Conservation (phyloP, 2,797 vertebrate species). For the Cephalopachus bancanus region DNA sequence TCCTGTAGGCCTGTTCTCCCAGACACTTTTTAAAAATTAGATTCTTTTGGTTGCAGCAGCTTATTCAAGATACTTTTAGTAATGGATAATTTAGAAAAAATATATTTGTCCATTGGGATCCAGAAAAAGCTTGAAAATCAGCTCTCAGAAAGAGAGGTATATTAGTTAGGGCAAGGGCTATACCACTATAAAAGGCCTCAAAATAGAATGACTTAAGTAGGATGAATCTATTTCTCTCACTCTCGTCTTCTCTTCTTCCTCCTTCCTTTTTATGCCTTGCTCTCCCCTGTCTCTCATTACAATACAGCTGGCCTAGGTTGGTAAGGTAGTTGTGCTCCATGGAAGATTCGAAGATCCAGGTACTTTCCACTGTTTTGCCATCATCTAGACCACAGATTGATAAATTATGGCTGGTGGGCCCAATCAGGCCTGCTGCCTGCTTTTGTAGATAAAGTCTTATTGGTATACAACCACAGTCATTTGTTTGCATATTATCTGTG, state of each 20-base stretch:
- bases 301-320: neutral
- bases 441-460: constrained; percentile 59
- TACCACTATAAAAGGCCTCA: neutral
- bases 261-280: neutral
- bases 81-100: constrained; percentile 10
- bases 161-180: neutral
- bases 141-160: neutral
- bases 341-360: neutral
- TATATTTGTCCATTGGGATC: constrained; percentile 7
- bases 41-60: neutral
- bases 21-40: constrained; percentile 19
- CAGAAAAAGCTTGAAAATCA: constrained; percentile 34
- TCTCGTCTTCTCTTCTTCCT: neutral
- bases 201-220: neutral
- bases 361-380: neutral
- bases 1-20: neutral
- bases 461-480: neutral
- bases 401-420: neutral
- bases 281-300: neutral
- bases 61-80: constrained; percentile 28
- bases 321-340: neutral
- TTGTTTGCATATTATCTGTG: constrained; percentile 9
- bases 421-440: neutral
- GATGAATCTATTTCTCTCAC: neutral
- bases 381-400: constrained; percentile 6